Percentiles rank a stretch among this genome's conserved stretches.
These are phyloP conservation scores for Agapornis roseicollis DNA, from an alignment of 2,113 vertebrate genomes.

Conservation along the genomic window DNA sequence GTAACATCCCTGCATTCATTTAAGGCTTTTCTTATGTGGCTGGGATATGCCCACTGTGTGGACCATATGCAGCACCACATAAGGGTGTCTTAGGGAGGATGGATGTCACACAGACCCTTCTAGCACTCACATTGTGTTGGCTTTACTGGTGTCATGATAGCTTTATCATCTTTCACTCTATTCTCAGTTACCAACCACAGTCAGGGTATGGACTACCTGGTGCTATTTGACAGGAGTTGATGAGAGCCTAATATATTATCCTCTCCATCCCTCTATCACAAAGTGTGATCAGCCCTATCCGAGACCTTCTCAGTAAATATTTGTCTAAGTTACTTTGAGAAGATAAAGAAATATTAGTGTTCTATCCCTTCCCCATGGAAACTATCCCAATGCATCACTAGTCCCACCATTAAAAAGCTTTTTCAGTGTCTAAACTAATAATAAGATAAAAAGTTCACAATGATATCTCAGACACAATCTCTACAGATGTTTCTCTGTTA, in stretches of 20 bases:
- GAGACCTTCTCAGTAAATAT: not conserved
- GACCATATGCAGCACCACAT: not conserved
- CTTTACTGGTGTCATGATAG: not conserved
- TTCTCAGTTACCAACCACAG: not conserved
- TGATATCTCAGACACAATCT: not conserved
- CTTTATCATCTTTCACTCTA: not conserved
- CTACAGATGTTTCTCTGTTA: not conserved
- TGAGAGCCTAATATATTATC: not conserved
- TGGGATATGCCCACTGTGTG: not conserved
- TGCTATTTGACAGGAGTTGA: not conserved
- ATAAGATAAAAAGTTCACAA: not conserved
- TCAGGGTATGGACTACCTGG: not conserved
- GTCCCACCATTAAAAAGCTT: not conserved
- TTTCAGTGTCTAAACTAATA: not conserved
- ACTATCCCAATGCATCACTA: not conserved
- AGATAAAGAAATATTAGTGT: not conserved
- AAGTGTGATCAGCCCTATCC: not conserved
- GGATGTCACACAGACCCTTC: not conserved
- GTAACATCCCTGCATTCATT: not conserved
- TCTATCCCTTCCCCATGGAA: not conserved
- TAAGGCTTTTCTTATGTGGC: not conserved
- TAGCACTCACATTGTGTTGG: not conserved
- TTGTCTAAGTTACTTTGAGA: not conserved
- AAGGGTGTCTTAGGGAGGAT: not conserved
- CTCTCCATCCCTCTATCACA: not conserved